Base-by-base conservation (phyloP, 2,113 vertebrate genomes). In the Tichodroma muraria region DNA sequence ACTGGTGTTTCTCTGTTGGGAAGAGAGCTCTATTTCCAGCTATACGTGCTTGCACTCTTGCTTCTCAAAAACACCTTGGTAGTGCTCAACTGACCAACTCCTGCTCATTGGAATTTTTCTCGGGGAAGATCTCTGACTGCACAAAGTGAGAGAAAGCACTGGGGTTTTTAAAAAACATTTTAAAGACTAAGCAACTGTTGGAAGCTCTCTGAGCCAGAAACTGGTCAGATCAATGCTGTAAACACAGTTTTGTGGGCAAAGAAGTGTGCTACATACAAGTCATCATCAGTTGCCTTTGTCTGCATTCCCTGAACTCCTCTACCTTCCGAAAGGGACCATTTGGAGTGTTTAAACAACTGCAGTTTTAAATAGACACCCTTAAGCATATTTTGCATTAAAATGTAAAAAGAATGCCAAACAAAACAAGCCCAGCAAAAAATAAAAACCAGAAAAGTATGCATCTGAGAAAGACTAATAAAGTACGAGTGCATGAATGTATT, bases 381-480 rank as follows among this genome's bases (percentile, higher is more conserved):
- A 88, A 96, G 72, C 56, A 60, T 63, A 88, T 84, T 86, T 84
- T 60, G 65, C 59, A 88, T 96, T 85, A 35, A 88, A 93, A 88
- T 73, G 72, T 85, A 77, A 80, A 80, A 93, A 61, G 50, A 85
- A 70, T 64, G 61, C 56, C 33, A 59, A 95, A 80, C 25, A 79
- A 85, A 93, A 82, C 42, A 85, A 85, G 15, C 33, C 38, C 42
- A 73, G 59, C 0, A 73, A 72, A 79, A 85, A 89, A 70, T 21
- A 68, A 35, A 16, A 77, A 9, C 9, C 37, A 68, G 40, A 17
- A 27, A 88, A 90, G 17, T 52, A 71, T 15, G 56, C 56, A 38
- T 83, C 71, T 66, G 64, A 85, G 80, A 85, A 72, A 72, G 85
- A 78, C 42, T 90, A 94, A 88, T 80, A 71, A 86, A 40, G 45